Base-by-base conservation (phyloP, 2,888 invertebrate species). In the Andrena camellia region DNA sequence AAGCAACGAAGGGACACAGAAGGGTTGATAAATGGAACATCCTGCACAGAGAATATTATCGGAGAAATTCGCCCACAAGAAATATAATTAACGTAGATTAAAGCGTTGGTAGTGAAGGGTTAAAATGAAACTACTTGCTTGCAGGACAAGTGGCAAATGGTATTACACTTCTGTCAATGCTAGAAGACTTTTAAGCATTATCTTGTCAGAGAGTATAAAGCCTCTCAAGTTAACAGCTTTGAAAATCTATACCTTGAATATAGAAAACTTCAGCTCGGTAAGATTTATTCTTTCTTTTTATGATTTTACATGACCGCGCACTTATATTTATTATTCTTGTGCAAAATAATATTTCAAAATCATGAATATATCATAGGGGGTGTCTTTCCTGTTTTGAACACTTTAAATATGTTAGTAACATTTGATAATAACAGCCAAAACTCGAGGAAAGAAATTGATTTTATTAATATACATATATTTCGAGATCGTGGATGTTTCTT, bases 221-320 rank as follows among this genome's bases (percentile, higher is more conserved):
- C 91, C 91, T 0, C 78, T 90, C 35, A 81, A 83, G 66, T 80
- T 91, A 72, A 91, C 91, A 0, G 92, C 92, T 0, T 88, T 86
- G 4, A 88, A 85, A 31, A 59, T 91, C 23, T 91, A 87, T 64
- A 68, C 78, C 8, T 66, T 92, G 13, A 90, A 91, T 59, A 72
- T 92, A 73, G 68, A 89, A 69, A 91, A 89, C 48, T 92, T 90
- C 33, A 79, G 83, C n/a, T 31, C 88, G 80, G 91, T 91, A 86
- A 91, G 90, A 57, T 66, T 50, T 74, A 17, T 23, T 63, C 1
- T 4, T 8, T 5, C 29, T n/a, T 17, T 52, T 8, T 0, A 4
- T 6, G 2, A 26, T 63, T 29, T 20, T 23, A 50, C 17, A 42
- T 29, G 6, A 57, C 8, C 20, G 10, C 29, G 8, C 42, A 4